phyloP scores from a whole-genome alignment of 2,113 vertebrate species.

The Tylochromis polylepis region DNA sequence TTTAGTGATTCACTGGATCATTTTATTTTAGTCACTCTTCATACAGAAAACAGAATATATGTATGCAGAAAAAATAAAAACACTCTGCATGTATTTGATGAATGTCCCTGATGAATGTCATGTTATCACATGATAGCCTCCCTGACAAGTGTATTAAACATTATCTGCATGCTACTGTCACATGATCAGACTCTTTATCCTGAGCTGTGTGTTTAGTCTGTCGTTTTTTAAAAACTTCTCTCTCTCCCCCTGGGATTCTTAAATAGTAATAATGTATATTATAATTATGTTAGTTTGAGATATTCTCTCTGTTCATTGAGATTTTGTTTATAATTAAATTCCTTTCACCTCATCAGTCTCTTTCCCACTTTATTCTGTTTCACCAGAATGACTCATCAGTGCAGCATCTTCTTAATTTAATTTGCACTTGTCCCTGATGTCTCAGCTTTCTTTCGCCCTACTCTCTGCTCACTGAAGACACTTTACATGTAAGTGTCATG shows the following conservation, averaged over 20 bases:
- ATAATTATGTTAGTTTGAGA: not conserved
- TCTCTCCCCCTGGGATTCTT: not conserved
- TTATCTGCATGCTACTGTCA: not conserved
- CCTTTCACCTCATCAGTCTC: not conserved
- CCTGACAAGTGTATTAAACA: not conserved
- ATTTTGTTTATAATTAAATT: not conserved
- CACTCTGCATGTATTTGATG: not conserved
- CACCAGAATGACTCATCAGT: not conserved
- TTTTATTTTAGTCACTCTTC: not conserved
- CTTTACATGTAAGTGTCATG: not conserved
- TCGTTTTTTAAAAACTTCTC: not conserved
- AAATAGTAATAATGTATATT: not conserved
- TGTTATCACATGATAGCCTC: not conserved
- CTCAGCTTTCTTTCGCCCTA: not conserved
- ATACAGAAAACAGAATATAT: not conserved
- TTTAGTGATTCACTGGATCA: not conserved
- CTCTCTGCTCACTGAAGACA: not conserved
- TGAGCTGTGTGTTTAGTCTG: not conserved
- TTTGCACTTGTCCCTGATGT: not conserved
- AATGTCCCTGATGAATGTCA: too few relatives aligned
- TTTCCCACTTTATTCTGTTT: not conserved
- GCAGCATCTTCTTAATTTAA: not conserved
- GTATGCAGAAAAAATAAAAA: not conserved
- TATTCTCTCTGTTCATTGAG: not conserved
- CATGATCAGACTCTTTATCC: not conserved